Evolutionary conservation across 2,888 invertebrate species (phyloP).

Genomic region (Hermaeophaga mercurialis): DNA sequence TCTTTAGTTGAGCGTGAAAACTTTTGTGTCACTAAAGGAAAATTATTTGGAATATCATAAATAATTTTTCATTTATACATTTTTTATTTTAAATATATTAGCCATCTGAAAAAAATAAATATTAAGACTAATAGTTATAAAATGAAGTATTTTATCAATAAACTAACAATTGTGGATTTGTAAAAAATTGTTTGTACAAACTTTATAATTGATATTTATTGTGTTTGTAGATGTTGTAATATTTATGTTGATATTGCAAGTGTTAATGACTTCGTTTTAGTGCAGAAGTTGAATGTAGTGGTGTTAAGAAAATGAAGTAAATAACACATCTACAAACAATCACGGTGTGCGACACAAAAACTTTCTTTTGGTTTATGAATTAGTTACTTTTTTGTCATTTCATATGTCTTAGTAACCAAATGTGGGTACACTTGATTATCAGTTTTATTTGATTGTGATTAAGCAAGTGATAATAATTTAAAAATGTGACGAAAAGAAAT

Average conservation of each 20-base stretch:
- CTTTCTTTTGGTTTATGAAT: not conserved
- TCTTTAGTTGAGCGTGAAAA: not conserved
- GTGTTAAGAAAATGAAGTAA: not conserved
- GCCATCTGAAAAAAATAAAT: too few species aligned
- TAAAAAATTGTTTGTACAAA: not conserved
- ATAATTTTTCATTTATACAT: too few species aligned
- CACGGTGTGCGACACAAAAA: not conserved
- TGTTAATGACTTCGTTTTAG: slow-evolving; percentile 11
- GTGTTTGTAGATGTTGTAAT: slow-evolving; percentile 6
- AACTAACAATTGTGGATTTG: not conserved
- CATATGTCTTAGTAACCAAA: not conserved
- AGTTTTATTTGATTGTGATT: slow-evolving; percentile 2
- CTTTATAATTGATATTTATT: not conserved
- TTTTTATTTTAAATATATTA: too few species aligned
- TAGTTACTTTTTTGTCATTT: not conserved
- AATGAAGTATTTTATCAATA: too few species aligned
- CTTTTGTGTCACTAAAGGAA: not conserved
- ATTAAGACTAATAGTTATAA: too few species aligned
- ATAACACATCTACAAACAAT: slow-evolving; percentile 5
- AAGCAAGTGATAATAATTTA: not conserved
- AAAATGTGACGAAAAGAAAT: not conserved
- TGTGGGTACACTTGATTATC: not conserved
- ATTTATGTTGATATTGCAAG: not conserved
- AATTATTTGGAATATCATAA: not conserved
- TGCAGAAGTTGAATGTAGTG: slow-evolving; percentile 5